A percentile compares a stretch with the other conserved stretches of the same genome.
These are phyloP conservation scores for Andricus quercusramuli DNA, from an alignment of 2,888 invertebrate genomes.

Conservation along the genomic window DNA sequence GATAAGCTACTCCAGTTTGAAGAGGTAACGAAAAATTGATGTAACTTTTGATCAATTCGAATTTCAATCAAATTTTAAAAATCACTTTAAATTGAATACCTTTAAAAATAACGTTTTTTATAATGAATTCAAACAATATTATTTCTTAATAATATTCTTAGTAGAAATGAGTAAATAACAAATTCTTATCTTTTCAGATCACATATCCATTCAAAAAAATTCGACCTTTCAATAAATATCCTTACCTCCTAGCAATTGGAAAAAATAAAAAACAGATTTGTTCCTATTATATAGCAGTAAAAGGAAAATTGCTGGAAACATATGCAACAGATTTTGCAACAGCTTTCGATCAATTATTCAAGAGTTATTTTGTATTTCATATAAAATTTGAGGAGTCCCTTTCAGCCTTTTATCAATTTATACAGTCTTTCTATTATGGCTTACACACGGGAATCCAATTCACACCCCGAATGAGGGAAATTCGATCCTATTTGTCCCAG, in stretches of 20 bases:
- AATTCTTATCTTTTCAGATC: constrained; percentile 40
- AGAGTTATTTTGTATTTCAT: constrained; percentile 50
- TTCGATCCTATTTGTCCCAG: constrained; percentile 49
- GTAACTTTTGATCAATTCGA: not conserved
- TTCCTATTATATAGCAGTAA: constrained; percentile 44
- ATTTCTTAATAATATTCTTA: not conserved
- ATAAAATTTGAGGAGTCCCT: constrained; percentile 44
- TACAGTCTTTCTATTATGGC: constrained; percentile 50
- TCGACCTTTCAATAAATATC: constrained; percentile 28
- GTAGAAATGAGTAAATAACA: not conserved
- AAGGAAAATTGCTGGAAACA: constrained; percentile 47
- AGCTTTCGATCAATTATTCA: constrained; percentile 54
- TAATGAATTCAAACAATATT: too few species aligned
- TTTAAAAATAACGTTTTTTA: too few species aligned
- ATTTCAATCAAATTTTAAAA: not conserved
- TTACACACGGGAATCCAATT: constrained; percentile 41
- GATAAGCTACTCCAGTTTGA: constrained; percentile 45
- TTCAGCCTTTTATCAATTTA: constrained; percentile 47
- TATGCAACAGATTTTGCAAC: constrained; percentile 38
- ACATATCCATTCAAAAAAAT: constrained; percentile 39
- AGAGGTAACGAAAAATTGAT: constrained; percentile 42
- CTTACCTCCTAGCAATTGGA: constrained; percentile 51
- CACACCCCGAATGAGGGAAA: constrained; percentile 53
- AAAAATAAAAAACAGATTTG: constrained; percentile 46
- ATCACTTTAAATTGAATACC: too few species aligned